phyloP scores from a whole-genome alignment of 2,888 invertebrate genomes.

The Escarpia spicata region DNA sequence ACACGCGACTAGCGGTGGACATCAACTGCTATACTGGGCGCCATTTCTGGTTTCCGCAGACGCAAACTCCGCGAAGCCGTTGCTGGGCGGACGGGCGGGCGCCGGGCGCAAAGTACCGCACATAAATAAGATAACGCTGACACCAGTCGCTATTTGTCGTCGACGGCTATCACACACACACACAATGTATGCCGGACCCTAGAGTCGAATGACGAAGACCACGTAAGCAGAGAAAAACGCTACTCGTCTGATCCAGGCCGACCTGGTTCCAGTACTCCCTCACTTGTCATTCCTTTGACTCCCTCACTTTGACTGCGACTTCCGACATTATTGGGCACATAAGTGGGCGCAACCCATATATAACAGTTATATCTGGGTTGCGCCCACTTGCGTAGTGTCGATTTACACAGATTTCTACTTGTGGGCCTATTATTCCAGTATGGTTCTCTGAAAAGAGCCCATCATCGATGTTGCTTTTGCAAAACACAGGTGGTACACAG shows the following conservation, averaged over 20 bases:
- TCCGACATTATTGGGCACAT: background rate
- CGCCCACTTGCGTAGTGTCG: background rate
- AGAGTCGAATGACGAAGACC: background rate
- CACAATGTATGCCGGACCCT: background rate
- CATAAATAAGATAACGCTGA: conserved; percentile 11
- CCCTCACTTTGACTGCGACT: background rate
- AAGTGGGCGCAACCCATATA: background rate
- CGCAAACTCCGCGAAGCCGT: background rate
- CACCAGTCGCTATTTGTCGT: background rate
- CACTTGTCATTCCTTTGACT: background rate
- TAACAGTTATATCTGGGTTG: too few species aligned
- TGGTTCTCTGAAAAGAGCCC: background rate
- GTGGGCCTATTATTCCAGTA: background rate
- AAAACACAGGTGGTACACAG: background rate
- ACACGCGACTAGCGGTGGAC: background rate
- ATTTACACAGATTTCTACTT: background rate
- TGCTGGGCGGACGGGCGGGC: background rate
- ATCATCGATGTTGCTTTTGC: background rate
- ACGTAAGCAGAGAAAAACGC: conserved; percentile 10
- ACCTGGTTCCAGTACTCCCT: background rate
- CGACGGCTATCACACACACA: background rate
- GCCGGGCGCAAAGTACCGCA: conserved; percentile 12
- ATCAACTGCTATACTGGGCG: background rate
- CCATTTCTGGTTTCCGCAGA: background rate
- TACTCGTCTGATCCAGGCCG: background rate